Percentiles rank a stretch among this genome's conserved stretches.
Conservation (phyloP, 1,140 invertebrate genomes). For the Ostrea edulis region DNA sequence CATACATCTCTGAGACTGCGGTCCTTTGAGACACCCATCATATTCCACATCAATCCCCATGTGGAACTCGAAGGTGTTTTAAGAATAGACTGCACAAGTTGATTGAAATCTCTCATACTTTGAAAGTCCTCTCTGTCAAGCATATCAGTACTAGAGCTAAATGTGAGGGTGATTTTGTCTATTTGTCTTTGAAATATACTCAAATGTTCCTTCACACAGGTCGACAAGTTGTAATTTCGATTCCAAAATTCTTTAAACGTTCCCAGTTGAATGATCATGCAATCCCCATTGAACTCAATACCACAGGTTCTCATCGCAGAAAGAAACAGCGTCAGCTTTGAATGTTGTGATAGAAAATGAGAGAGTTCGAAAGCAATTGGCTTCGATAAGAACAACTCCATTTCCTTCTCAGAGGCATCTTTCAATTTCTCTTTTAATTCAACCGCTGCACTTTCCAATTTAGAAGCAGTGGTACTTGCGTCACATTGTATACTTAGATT, state of each 20-base stretch:
- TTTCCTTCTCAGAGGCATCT: not conserved
- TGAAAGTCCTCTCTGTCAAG: not conserved
- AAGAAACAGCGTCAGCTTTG: slow-evolving; percentile 8
- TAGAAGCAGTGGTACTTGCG: not conserved
- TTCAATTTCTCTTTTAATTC: not conserved
- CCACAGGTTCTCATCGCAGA: slow-evolving; percentile 46
- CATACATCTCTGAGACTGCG: slow-evolving; percentile 14
- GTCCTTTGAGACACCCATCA: slow-evolving; percentile 19
- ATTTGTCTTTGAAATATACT: not conserved
- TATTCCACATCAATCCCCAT: slow-evolving; percentile 46
- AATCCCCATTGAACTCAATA: not conserved
- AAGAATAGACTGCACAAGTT: slow-evolving; percentile 17
- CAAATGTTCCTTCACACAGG: slow-evolving; percentile 31
- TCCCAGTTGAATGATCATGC: not conserved
- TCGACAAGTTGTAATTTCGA: slow-evolving; percentile 23
- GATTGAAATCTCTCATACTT: slow-evolving; percentile 33
- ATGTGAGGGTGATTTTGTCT: not conserved
- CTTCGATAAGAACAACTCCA: slow-evolving; percentile 40
- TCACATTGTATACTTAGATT: not conserved
- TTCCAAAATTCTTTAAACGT: slow-evolving; percentile 14
- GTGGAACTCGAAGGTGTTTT: not conserved
- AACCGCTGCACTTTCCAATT: not conserved
- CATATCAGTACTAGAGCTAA: not conserved
- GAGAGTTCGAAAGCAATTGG: slow-evolving; percentile 40
- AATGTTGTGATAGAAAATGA: slow-evolving; percentile 41